Percentiles rank a stretch among this genome's conserved stretches.
Evolutionary conservation across 2,888 invertebrate species (phyloP).

Genomic region (Epinotia ramella): DNA sequence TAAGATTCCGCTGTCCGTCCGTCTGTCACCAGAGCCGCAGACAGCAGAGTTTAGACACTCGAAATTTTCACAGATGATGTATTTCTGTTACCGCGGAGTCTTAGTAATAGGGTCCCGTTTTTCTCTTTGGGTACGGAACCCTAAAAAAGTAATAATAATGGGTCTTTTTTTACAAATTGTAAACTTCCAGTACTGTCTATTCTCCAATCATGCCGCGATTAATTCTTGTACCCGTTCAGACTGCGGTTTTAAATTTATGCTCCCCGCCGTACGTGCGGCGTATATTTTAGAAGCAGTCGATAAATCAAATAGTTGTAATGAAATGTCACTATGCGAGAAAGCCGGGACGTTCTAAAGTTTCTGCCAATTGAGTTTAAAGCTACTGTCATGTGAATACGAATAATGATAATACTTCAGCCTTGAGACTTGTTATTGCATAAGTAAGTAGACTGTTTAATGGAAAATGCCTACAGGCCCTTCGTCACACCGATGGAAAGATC

Average conservation of each 20-base stretch:
- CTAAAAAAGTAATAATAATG: no score
- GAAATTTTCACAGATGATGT: no score
- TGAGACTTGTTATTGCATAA: not conserved
- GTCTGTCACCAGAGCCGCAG: no score
- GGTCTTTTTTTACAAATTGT: no score
- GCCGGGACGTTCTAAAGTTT: slow-evolving; percentile 28
- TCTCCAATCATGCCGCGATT: slow-evolving; percentile 27
- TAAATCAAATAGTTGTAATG: slow-evolving; percentile 81
- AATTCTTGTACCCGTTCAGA: slow-evolving; percentile 36
- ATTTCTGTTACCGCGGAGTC: no score
- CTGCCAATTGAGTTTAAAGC: slow-evolving; percentile 51
- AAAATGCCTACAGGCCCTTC: no score
- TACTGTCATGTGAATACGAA: slow-evolving; percentile 18
- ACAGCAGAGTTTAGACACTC: no score
- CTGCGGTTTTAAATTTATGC: slow-evolving; percentile 43
- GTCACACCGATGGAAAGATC: no score
- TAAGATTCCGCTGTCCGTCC: no score
- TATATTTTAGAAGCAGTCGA: slow-evolving; percentile 66
- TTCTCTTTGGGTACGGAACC: no score
- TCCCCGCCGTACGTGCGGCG: slow-evolving; percentile 59
- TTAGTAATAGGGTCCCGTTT: no score
- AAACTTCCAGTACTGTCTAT: not conserved
- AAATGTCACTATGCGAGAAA: slow-evolving; percentile 64
- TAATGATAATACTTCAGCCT: slow-evolving; percentile 1
- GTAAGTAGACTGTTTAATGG: no score